Percentiles rank a stretch among this genome's conserved stretches.
Evolutionary conservation across 2,797 vertebrate genomes (phyloP).

Genomic region (Arnoldichthys spilopterus): DNA sequence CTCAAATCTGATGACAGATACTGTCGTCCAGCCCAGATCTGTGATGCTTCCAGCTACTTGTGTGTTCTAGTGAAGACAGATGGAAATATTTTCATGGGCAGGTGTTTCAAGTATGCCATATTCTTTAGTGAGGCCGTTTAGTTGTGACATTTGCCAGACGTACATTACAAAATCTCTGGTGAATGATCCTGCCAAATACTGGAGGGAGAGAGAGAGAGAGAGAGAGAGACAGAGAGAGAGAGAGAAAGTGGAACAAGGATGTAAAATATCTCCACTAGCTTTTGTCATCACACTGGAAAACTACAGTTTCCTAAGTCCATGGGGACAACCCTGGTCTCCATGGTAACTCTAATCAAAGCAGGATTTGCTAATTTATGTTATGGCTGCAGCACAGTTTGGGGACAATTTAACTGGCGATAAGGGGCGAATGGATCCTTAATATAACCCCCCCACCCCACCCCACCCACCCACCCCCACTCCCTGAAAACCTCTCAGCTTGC

Average conservation of each 20-base stretch:
- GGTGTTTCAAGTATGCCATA: slow-evolving; percentile 12
- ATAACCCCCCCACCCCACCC: slow-evolving; percentile 37
- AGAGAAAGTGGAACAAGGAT: slow-evolving; percentile 1
- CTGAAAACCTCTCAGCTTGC: slow-evolving; percentile 63
- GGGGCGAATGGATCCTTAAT: slow-evolving; percentile 53
- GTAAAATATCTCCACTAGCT: slow-evolving; percentile 28
- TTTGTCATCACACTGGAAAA: slow-evolving; percentile 42
- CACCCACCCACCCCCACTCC: slow-evolving; percentile 47
- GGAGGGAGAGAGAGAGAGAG: slow-evolving; percentile 46
- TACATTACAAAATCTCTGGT: slow-evolving; percentile 50
- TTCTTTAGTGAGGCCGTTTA: slow-evolving; percentile 3
- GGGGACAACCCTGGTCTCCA: slow-evolving; percentile 60
- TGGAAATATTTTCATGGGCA: slow-evolving; percentile 4
- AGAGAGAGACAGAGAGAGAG: neutral
- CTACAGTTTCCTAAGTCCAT: slow-evolving; percentile 47
- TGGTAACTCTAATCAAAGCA: slow-evolving; percentile 66
- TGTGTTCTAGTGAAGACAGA: slow-evolving; percentile 2
- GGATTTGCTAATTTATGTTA: slow-evolving; percentile 59
- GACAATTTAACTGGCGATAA: slow-evolving; percentile 53
- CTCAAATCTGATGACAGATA: slow-evolving; percentile 17
- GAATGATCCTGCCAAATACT: slow-evolving; percentile 65
- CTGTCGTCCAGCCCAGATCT: slow-evolving; percentile 5
- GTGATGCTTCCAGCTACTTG: neutral
- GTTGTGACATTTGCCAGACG: slow-evolving; percentile 57
- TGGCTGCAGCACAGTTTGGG: slow-evolving; percentile 54